Evolutionary conservation across 2,113 vertebrate genomes (phyloP).

Genomic region (Eulacestoma nigropectus): DNA sequence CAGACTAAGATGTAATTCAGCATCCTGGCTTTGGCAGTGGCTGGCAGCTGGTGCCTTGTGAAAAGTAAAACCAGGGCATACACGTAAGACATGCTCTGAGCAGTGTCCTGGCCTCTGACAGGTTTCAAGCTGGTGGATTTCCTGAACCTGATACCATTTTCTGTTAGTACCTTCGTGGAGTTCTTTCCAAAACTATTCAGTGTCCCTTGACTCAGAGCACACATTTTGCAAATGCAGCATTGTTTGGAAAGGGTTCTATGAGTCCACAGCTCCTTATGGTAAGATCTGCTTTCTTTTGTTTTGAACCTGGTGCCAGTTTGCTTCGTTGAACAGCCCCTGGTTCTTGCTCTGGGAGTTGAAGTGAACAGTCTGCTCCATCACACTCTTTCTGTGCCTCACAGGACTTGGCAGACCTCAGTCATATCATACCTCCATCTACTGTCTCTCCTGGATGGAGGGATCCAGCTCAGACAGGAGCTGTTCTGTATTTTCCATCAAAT

Average conservation of each 20-base stretch:
- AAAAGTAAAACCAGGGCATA: neutral
- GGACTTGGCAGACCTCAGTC: neutral
- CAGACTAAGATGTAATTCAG: neutral
- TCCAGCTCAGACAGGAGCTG: neutral
- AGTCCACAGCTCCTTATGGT: neutral
- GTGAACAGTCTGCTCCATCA: neutral
- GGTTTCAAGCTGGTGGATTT: neutral
- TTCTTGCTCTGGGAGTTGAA: neutral
- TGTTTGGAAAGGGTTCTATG: neutral
- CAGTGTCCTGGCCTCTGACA: neutral
- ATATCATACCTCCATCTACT: accelerated
- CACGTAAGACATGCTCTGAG: neutral
- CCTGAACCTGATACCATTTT: neutral
- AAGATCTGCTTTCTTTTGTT: neutral
- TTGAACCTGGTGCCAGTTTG: neutral
- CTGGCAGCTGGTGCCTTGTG: neutral
- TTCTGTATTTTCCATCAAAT: neutral
- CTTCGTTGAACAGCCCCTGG: neutral
- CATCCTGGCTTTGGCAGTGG: neutral
- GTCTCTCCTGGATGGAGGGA: neutral
- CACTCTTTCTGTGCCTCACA: neutral
- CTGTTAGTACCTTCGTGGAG: neutral
- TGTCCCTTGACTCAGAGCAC: neutral
- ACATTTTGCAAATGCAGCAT: neutral
- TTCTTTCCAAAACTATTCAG: neutral